These are phyloP conservation scores for Heliconius nattereri DNA, from an alignment of 1,140 invertebrate species.

Conservation along the genomic window DNA sequence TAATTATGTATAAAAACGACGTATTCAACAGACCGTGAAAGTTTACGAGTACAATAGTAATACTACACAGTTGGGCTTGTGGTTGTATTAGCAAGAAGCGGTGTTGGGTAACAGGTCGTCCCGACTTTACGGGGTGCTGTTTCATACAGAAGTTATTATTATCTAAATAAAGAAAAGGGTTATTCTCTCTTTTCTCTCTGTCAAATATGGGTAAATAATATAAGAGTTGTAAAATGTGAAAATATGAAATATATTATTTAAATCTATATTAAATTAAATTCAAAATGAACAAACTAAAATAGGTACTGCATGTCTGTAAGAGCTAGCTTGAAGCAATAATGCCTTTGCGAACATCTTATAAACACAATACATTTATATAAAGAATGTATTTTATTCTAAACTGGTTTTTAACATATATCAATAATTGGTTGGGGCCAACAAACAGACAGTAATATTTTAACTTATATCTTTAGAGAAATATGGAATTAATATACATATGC, in stretches of 20 bases:
- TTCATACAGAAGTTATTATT: not conserved
- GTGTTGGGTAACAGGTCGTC: slow-evolving; percentile 33
- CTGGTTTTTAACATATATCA: not conserved
- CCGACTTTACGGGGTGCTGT: slow-evolving; percentile 20
- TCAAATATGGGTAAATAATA: too few relatives aligned
- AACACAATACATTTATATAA: too few relatives aligned
- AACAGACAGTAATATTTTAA: not conserved
- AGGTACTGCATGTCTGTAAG: too few relatives aligned
- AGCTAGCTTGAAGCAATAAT: too few relatives aligned
- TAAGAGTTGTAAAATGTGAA: too few relatives aligned
- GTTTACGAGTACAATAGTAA: slow-evolving; percentile 27
- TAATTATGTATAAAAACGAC: not conserved
- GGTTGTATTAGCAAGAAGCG: slow-evolving; percentile 32
- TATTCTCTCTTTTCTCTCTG: not conserved
- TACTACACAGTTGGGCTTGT: slow-evolving; percentile 28
- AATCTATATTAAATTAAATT: not conserved
- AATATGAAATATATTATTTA: too few relatives aligned
- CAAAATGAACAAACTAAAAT: not conserved
- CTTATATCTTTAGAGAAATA: not conserved
- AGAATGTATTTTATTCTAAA: too few relatives aligned
- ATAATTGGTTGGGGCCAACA: too few relatives aligned
- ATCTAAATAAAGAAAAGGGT: not conserved
- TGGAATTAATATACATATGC: not conserved
- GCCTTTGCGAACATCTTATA: too few relatives aligned
- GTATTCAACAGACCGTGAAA: slow-evolving; percentile 35